Evolutionary conservation across 2,888 invertebrate species (phyloP), one percentile per base, ranked within the genome.

Genomic region (Drosophila niveifrons): DNA sequence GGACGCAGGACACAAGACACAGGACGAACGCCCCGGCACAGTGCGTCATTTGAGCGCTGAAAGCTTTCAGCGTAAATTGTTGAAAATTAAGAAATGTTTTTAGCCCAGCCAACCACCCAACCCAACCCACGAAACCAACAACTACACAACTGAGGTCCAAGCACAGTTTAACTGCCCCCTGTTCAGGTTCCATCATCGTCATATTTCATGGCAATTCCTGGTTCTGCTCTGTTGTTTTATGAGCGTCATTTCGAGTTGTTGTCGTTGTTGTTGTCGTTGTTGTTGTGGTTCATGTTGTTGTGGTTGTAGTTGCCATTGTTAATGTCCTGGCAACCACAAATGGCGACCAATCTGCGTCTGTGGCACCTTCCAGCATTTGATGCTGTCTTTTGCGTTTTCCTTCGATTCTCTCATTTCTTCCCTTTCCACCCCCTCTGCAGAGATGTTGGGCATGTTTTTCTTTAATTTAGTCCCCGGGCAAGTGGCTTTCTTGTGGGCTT

Each of bases 71-170:
- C 78, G 82, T 81, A 90, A 88, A 88, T 83, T 85, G 79, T 88
- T 78, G 80, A 79, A 90, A 90, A 90, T 90, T 90, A 90, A 90
- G 82, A 90, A 88, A 90, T 90, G 84, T 75, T 80, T 68, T 62
- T 29, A 58, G 61, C 52, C 72, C 52, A 53, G 59, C 69, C 62
- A 41, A 36, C 36, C 41, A 44, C 73, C 50, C 34, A 15, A 61
- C 68, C 68, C 71, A 71, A 44, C 66, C 71, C 31, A 29, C 15
- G n/a, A 6, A 41, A 36, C 31, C 9, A 10, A 11, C 52, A 78
- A 52, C 57, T 29, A 57, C 31, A 48, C 65, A 59, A 39, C 51
- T 67, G 62, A 44, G 58, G 61, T 55, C 29, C 55, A 18, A 13
- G 34, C 52, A 46, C 52, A 68, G 61, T 58, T 61, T 39, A 58